Base-by-base conservation (phyloP, 1,140 invertebrate genomes). In the Dinothrombium tinctorium region DNA sequence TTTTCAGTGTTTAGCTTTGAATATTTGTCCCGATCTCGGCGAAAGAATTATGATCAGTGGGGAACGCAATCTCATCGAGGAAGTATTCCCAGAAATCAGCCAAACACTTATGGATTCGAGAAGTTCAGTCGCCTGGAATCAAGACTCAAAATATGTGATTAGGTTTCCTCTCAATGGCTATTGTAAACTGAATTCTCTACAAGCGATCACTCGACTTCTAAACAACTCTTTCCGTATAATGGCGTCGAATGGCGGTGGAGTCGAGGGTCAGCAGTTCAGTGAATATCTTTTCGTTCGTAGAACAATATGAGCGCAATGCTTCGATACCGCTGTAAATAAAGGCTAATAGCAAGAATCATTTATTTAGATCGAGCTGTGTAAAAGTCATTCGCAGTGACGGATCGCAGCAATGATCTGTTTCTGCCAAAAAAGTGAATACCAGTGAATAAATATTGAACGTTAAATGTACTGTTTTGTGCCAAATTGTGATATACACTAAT, bases 101-200 rank as follows among this genome's bases (percentile, higher is more conserved):
- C 75, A 82, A 51, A 76, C 75, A 0, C 66, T 81, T 31, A 71
- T 82, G 60, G 78, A 83, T 52, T 72, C 72, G 7, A 62, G 79
- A 22, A 76, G 73, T 22, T 73, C 73, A 20, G 76, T 74, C 21
- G 68, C 75, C 15, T 84, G 79, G 74, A 71, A 81, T 49, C 70
- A 74, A 45, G 81, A 86, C 58, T 68, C 72, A 29, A 68, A 74
- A 25, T 77, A 82, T 58, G 75, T 86, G 8, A 81, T 86, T 38
- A 65, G 83, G 32, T 87, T 87, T 54, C 82, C 82, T 2, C 60
- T 89, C 9, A 89, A 89, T 56, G 80, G 82, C 44, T 87, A 82
- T 57, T 86, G 79, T 59, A 86, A 87, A 55, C 59, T 89, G 20
- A 87, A 84, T 56, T 84, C 80, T 11, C 70, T 87, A 26, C 79